Evolutionary conservation across 1,140 invertebrate genomes (phyloP), one percentile per base, ranked within the genome.

Genomic region (Bombyx mandarina): DNA sequence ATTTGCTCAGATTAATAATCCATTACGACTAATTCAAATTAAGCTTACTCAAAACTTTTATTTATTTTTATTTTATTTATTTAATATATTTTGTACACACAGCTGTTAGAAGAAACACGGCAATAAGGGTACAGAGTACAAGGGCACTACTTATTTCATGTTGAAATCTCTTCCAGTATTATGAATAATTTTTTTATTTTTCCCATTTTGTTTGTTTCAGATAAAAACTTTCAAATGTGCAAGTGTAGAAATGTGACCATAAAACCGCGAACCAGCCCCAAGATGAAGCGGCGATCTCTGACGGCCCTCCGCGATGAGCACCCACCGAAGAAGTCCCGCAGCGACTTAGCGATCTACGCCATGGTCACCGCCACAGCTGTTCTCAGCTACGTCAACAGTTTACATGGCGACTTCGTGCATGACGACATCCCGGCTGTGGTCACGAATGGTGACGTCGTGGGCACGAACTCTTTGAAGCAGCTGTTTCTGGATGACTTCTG

Each of bases 341-440:
- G 76, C 66, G 85, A 88, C 62, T 57, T 77, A 46, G 79, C 71
- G 0, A 75, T 89, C 4, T 94, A 94, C 75, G 77, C 84, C 7
- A 86, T 92, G 56, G 92, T 94, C 58, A 89, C 89, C 6, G 85
- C 91, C 2, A 91, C 93, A 7, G 93, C 93, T 8, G 86, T 93
- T 5, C 87, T 90, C 1, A 93, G 93, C 72, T 97, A 97, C 79
- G 80, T 93, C 47, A 97, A 96, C 78, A 93, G 94, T 6, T 86
- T 97, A 50, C 87, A 89, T 44, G 95, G 95, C 57, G 95, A 96
- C 66, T 96, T 97, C 74, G 95, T 97, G 8, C 96, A 97, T 89
- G 96, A 97, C 83, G 96, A 97, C 75, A 92, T 97, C 62, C 95
- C 95, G 8, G 96, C 96, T 7, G 92, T 98, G 51, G 92, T 93